Evolutionary conservation across 37 sponge, comb jelly and placozoan genomes (phyloP), one percentile per base, ranked within the genome.

Genomic region (Geodia barretti): DNA sequence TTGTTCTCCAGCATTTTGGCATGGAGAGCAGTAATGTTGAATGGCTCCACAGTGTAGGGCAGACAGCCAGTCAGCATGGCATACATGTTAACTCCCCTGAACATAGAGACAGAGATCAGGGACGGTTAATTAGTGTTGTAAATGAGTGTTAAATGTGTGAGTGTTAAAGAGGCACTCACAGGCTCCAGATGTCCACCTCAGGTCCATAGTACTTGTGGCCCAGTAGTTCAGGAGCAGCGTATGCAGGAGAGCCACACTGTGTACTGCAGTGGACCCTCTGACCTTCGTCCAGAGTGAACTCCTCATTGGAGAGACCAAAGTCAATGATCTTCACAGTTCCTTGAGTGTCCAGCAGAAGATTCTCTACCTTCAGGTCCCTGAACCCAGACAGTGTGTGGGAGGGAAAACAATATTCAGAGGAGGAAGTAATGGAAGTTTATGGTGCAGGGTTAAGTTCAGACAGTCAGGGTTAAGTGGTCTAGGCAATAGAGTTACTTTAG

Each of bases 201-300:
- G 87, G 86, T 14, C 97, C 99, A 70, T 98, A 98, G 30, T 81
- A 35, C 62, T 96, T 94, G 38, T 94, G 91, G 9, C 97, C 93
- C 35, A 98, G 84, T 3, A 98, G 86, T 42, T 98, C 99, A 3
- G 99, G 99, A n/a, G 99, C 95, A 30, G 99, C 95, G 68, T 98
- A 98, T 68, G 99, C 99, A 66, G 99, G 99, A 11, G 97, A 96
- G 35, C 99, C 99, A 89, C 99, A 98, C 64, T 96, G 97, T 62
- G 99, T 98, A 64, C 30, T 74, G 63, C 88, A 90, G 62, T 87
- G 87, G 1, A 84, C 73, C 2, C 71, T 70, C 24, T 59, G 64
- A 4, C 92, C 88, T 59, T 86, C 87, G 25, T 85, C 84, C 68
- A 79, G 64, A 19, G 35, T 31, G n/a, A 29, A 82, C 58, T 84